Percentiles rank a stretch among this genome's conserved stretches.
Conservation (phyloP, 2,113 vertebrate species). For the Synodontis membranacea region DNA sequence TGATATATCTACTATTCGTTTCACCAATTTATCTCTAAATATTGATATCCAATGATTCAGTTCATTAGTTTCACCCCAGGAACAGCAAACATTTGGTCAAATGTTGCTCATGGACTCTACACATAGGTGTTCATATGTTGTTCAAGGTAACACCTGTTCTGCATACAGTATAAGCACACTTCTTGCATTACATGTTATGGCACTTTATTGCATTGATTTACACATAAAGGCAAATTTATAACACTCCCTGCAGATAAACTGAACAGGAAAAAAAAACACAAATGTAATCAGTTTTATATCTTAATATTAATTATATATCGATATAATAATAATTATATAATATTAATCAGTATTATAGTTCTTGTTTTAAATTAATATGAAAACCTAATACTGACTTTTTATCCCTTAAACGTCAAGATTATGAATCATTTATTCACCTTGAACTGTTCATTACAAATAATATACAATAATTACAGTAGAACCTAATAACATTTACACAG, state of each 20-base stretch:
- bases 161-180: neutral
- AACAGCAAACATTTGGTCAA: neutral
- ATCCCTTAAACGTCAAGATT: neutral
- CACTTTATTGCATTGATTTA: neutral
- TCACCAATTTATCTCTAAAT: neutral
- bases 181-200: neutral
- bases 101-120: too few species aligned
- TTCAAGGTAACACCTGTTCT: neutral
- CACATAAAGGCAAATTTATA: too few species aligned
- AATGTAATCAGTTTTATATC: neutral
- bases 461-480: neutral
- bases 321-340: too few species aligned
- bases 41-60: neutral
- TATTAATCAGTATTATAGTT: neutral
- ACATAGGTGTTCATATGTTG: too few species aligned
- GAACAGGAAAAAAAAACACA: too few species aligned
- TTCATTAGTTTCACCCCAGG: slow-evolving; percentile 8
- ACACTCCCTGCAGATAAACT: too few species aligned
- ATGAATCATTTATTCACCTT: neutral
- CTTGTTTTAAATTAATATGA: neutral
- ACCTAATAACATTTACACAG: neutral
- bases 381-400: neutral
- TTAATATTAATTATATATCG: too few species aligned
- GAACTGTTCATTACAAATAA: neutral
- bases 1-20: neutral